phyloP scores from a whole-genome alignment of 2,797 vertebrate genomes.

The Threskiornis aethiopicus region DNA sequence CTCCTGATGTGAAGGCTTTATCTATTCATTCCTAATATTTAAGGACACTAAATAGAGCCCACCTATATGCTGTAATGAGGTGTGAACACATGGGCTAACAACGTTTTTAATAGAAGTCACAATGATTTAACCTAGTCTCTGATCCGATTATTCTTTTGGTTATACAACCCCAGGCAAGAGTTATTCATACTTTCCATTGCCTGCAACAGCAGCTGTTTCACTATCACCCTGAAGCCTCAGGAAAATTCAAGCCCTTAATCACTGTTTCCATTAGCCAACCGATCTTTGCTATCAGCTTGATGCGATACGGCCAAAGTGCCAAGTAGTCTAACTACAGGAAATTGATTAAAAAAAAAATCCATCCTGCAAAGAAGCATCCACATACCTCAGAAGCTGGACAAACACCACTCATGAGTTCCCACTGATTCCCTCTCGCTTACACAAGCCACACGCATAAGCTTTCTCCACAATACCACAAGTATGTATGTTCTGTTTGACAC shows the following conservation, averaged over 20 bases:
- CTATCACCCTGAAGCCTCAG: constrained; percentile 60
- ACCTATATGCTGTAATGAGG: background rate
- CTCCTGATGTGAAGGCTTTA: background rate
- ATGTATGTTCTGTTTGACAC: background rate
- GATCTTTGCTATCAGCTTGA: constrained; percentile 27
- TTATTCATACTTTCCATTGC: constrained; percentile 72
- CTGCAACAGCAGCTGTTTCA: constrained; percentile 62
- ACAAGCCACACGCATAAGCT: background rate
- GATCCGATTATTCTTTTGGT: constrained; percentile 12
- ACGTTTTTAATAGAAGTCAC: background rate
- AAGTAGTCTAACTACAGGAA: constrained; percentile 27
- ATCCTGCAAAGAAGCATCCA: background rate
- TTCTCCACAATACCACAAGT: background rate
- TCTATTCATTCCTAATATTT: background rate
- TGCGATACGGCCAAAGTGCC: background rate
- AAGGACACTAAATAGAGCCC: too few relatives aligned
- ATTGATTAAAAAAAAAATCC: background rate
- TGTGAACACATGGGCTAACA: background rate
- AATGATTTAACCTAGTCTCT: constrained; percentile 18
- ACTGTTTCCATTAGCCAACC: constrained; percentile 72
- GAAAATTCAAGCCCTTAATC: constrained; percentile 61
- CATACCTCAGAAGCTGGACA: background rate
- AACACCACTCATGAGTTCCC: background rate
- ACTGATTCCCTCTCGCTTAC: background rate
- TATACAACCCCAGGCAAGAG: constrained; percentile 51